phyloP scores from a whole-genome alignment of 2,113 vertebrate genomes.

The Chunga burmeisteri region DNA sequence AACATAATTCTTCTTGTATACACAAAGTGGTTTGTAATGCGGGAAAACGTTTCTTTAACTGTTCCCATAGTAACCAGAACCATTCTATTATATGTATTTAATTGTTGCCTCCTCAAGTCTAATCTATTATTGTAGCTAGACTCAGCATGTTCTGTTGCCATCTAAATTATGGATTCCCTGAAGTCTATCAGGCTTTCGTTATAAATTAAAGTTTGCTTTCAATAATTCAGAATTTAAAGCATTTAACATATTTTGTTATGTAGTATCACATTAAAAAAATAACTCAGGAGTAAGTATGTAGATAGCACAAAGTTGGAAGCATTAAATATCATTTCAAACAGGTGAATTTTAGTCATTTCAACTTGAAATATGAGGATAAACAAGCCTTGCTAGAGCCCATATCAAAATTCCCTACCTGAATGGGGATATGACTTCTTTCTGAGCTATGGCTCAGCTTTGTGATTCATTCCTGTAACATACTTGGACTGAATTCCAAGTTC shows the following conservation, averaged over 20 bases:
- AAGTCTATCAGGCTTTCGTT: not conserved
- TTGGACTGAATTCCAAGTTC: not conserved
- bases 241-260: not conserved
- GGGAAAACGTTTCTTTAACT: slow-evolving; percentile 21
- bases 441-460: not conserved
- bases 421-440: not conserved
- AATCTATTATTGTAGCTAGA: not conserved
- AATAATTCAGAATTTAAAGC: not conserved
- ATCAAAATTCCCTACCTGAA: not conserved
- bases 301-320: not conserved
- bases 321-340: not conserved
- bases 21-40: not conserved
- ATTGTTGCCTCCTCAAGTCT: slow-evolving; percentile 38
- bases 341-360: not conserved
- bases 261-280: not conserved
- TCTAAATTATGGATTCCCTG: not conserved
- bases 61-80: slow-evolving; percentile 52
- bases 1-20: not conserved
- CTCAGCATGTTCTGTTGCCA: not conserved
- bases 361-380: not conserved
- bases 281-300: not conserved
- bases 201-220: not conserved
- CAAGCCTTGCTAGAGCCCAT: not conserved
- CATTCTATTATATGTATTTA: slow-evolving; percentile 31
- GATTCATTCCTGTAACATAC: not conserved